These are phyloP conservation scores for Patiria pectinifera DNA, from an alignment of 53 echinoderm and acorn worm species.

Conservation along the genomic window DNA sequence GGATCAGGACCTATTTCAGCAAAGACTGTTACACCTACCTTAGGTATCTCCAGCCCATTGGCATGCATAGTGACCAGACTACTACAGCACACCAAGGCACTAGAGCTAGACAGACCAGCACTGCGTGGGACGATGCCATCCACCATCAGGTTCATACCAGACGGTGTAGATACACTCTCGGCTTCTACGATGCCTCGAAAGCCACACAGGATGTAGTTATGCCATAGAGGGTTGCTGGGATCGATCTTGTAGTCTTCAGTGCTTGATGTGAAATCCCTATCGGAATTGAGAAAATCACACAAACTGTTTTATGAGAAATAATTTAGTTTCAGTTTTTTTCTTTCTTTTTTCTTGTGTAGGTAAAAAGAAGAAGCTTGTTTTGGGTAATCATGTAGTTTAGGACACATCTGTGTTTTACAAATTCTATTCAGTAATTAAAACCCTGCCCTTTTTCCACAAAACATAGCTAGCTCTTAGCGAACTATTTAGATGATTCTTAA, in stretches of 20 bases:
- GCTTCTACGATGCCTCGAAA: conserved; percentile 81
- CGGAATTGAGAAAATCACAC: neutral
- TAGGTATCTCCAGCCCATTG: conserved; percentile 77
- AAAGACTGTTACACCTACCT: conserved; percentile 50
- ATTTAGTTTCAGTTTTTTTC: no score
- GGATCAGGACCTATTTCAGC: neutral
- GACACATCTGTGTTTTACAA: no score
- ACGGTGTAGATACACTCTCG: conserved; percentile 52
- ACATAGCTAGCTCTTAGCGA: no score
- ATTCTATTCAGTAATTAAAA: no score
- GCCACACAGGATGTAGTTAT: conserved; percentile 93
- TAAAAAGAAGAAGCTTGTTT: no score
- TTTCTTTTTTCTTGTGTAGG: no score
- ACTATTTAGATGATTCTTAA: no score
- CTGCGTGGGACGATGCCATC: conserved; percentile 88
- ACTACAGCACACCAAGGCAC: conserved; percentile 96
- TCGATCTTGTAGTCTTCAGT: conserved; percentile 68
- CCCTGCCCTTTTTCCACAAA: no score
- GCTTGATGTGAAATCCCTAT: conserved; percentile 73
- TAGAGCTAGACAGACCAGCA: conserved; percentile 94
- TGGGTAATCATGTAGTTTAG: no score
- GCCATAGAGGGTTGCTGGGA: conserved; percentile 75
- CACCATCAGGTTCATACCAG: conserved; percentile 79
- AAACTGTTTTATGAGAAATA: neutral
- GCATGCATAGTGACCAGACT: conserved; percentile 86